Percentiles rank a stretch among this genome's conserved stretches.
Evolutionary conservation across 2,888 invertebrate genomes (phyloP).

Genomic region (Blera fallax): DNA sequence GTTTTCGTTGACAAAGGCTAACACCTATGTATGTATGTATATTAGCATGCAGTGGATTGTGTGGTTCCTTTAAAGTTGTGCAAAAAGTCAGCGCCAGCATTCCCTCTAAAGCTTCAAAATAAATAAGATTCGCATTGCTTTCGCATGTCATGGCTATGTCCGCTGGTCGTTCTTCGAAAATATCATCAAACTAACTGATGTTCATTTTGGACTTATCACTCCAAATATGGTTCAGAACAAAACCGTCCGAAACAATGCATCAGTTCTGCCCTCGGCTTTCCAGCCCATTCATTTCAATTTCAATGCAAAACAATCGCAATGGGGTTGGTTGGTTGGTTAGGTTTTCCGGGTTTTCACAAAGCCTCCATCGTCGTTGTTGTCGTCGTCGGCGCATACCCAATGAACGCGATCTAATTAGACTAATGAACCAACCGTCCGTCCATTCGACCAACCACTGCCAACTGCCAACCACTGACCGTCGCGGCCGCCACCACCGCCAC

Average conservation of each 20-base stretch:
- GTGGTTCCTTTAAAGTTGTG: too few relatives aligned
- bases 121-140: too few relatives aligned
- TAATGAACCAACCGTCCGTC: slow-evolving; percentile 73
- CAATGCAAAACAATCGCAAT: slow-evolving; percentile 57
- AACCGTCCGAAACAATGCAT: slow-evolving; percentile 21
- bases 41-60: too few relatives aligned
- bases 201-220: neutral
- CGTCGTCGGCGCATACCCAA: slow-evolving; percentile 51
- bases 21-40: too few relatives aligned
- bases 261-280: slow-evolving; percentile 30
- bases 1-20: too few relatives aligned
- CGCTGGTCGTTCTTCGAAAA: too few relatives aligned
- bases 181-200: neutral
- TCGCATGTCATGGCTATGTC: too few relatives aligned
- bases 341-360: slow-evolving; percentile 48
- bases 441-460: slow-evolving; percentile 55
- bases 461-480: slow-evolving; percentile 40
- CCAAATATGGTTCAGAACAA: slow-evolving; percentile 34
- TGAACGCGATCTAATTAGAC: slow-evolving; percentile 73
- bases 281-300: slow-evolving; percentile 53
- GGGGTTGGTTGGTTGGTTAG: slow-evolving; percentile 53
- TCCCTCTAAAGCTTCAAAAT: too few relatives aligned
- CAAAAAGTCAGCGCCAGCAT: too few relatives aligned
- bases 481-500: too few relatives aligned
- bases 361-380: neutral